phyloP scores from a whole-genome alignment of 2,888 invertebrate species.

The Apamea crenata region DNA sequence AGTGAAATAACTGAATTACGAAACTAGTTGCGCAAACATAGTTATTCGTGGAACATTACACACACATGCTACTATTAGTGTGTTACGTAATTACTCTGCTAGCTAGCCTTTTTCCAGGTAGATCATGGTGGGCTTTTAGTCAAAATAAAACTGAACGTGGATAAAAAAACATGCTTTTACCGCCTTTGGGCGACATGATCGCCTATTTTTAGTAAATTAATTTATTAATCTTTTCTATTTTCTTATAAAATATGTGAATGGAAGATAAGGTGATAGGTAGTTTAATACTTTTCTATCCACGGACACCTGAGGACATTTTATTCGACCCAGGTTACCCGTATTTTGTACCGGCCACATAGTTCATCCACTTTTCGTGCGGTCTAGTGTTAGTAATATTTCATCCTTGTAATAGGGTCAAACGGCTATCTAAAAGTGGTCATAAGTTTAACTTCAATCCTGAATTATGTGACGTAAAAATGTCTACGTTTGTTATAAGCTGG shows the following conservation, averaged over 20 bases:
- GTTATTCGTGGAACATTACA: too few species aligned
- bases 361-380: conserved; percentile 3
- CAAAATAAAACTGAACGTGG: too few species aligned
- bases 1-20: neutral
- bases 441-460: conserved; percentile 34
- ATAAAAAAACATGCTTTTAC: too few species aligned
- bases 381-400: conserved; percentile 8
- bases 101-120: too few species aligned
- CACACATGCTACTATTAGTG: too few species aligned
- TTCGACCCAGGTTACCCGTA: neutral
- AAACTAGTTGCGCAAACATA: neutral
- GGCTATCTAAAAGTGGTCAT: conserved; percentile 1
- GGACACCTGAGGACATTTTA: neutral
- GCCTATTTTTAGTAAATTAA: too few species aligned
- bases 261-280: neutral
- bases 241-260: neutral
- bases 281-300: neutral
- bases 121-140: too few species aligned
- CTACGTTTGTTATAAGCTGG: conserved; percentile 15
- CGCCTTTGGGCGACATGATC: too few species aligned
- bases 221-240: neutral
- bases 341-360: neutral
- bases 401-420: conserved; percentile 22
- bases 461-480: conserved; percentile 30
- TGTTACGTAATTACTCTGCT: too few species aligned